Base-by-base conservation (phyloP, 2,797 vertebrate genomes). In the Melanotaenia trifasciata region DNA sequence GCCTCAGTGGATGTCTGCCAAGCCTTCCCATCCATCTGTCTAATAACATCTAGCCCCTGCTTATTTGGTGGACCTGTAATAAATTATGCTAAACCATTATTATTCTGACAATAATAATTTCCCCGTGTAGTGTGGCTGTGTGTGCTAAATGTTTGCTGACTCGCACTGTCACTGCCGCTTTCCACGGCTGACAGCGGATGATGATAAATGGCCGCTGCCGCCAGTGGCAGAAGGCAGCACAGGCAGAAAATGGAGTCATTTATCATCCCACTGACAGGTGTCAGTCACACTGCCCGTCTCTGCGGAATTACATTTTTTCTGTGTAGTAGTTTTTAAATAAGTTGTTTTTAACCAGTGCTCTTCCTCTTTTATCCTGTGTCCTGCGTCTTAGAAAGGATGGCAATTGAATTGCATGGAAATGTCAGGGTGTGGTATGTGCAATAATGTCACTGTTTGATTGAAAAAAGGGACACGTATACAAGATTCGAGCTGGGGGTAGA, bases 1-100 rank as follows among this genome's bases (percentile, higher is more conserved):
- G 96, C 96, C 97, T 97, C 96, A 73, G 96, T 97, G 97, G 97
- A 98, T 96, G 95, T 94, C 97, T 98, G 97, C 97, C 98, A 99
- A 97, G 95, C 95, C 95, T 97, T 96, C 97, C 97, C 96, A 98
- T 98, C 98, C 98, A 98, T 99, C 98, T 99, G 98, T 98, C 98
- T 99, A 98, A 99, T 98, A 99, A 98, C 97, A 98, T 98, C 97
- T 97, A 98, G 96, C 97, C 97, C 96, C 97, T 97, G 97, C 97
- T 99, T 99, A 99, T 99, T 99, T 98, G 96, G 96, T 96, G 96
- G 97, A 99, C 98, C 97, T 97, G 97, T 98, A 99, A 99, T 99
- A 99, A 99, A 99, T 99, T 99, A 99, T 99, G 98, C 98, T 99
- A 99, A 99, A 99, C 96, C 97, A 99, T 99, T 99, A 99, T 99